Conservation (phyloP, 2,797 vertebrate genomes). For the Xenops minutus region DNA sequence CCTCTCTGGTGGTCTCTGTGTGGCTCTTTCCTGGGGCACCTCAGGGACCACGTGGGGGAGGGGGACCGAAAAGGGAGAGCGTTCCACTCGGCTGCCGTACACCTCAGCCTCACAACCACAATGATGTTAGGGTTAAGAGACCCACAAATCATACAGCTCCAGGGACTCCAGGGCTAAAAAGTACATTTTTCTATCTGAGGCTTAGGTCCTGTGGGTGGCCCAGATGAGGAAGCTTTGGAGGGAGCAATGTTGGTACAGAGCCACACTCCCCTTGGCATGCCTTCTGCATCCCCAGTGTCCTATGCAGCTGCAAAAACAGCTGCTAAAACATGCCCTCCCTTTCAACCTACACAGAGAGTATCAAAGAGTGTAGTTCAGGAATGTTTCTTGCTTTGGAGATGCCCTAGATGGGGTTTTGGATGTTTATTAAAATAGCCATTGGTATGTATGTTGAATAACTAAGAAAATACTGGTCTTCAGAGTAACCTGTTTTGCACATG, state of each 20-base stretch:
- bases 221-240: not conserved
- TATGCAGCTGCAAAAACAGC: not conserved
- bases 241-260: not conserved
- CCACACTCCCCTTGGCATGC: accelerated
- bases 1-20: no score
- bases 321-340: not conserved
- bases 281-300: not conserved
- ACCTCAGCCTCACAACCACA: not conserved
- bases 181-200: not conserved
- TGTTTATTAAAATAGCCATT: not conserved
- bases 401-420: not conserved
- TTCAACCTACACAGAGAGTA: not conserved
- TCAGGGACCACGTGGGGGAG: no score
- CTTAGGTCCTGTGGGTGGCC: not conserved
- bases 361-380: not conserved
- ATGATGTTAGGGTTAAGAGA: not conserved
- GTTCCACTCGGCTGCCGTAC: no score
- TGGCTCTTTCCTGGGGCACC: no score
- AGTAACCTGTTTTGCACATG: not conserved
- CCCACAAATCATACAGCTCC: not conserved
- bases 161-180: not conserved
- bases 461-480: not conserved
- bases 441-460: not conserved
- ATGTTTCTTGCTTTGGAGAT: not conserved
- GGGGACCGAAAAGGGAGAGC: no score